phyloP scores from a whole-genome alignment of 2,113 vertebrate genomes.

The Carettochelys insculpta region DNA sequence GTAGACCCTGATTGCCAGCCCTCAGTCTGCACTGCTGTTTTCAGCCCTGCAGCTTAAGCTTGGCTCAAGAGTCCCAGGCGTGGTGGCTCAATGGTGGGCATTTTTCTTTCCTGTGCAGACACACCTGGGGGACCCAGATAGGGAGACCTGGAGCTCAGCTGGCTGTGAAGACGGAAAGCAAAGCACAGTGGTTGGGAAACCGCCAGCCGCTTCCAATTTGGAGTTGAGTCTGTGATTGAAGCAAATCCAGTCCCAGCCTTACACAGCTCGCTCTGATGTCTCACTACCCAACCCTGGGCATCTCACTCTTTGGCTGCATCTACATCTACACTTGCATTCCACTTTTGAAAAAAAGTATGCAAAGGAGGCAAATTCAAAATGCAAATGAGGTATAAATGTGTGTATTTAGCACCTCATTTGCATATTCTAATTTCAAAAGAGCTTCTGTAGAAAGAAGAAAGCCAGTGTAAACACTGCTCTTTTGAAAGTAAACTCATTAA shows the following conservation, averaged over 20 bases:
- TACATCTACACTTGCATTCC: too few species aligned
- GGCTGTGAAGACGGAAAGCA: neutral
- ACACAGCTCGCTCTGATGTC: conserved; percentile 8
- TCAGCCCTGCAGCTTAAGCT: neutral
- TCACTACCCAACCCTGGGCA: neutral
- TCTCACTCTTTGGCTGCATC: neutral
- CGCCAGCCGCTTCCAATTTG: neutral
- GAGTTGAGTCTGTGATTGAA: neutral
- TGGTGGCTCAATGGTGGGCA: neutral
- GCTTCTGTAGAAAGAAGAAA: too few species aligned
- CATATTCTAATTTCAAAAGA: too few species aligned
- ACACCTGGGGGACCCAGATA: neutral
- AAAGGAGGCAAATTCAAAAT: too few species aligned
- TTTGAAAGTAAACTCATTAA: too few species aligned
- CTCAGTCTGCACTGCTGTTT: neutral
- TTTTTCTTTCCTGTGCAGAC: neutral
- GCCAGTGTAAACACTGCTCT: too few species aligned
- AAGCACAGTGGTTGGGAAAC: neutral
- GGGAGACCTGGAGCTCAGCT: neutral
- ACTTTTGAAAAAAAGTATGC: too few species aligned
- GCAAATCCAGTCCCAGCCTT: neutral
- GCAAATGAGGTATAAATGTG: too few species aligned
- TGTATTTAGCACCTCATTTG: too few species aligned
- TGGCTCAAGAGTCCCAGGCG: neutral
- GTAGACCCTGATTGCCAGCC: neutral